Evolutionary conservation across 1,140 invertebrate genomes (phyloP).

Genomic region (Drosophila guanche): DNA sequence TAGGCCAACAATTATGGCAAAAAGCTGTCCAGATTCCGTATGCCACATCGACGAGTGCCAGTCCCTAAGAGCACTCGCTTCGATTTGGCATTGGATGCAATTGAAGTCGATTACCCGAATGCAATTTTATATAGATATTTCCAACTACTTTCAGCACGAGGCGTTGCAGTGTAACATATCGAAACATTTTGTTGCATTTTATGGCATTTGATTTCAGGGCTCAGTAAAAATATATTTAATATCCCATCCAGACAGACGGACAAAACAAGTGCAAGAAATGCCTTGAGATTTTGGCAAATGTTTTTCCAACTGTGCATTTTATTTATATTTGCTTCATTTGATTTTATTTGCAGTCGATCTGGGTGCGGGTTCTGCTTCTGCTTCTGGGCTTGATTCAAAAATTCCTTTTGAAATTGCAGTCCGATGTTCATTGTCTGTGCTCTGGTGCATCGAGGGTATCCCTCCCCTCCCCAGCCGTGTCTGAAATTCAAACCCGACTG

Average conservation of each 20-base stretch:
- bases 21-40: constrained; percentile 1
- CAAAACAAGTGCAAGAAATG: too few relatives aligned
- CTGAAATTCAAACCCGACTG: too few relatives aligned
- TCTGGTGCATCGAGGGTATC: too few relatives aligned
- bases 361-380: constrained; percentile 21
- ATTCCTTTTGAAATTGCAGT: constrained; percentile 42
- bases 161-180: constrained; percentile 13
- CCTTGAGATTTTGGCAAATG: constrained; percentile 15
- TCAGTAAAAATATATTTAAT: neutral
- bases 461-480: too few relatives aligned
- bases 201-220: constrained; percentile 51
- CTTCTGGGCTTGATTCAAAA: constrained; percentile 18
- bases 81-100: neutral
- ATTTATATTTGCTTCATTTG: constrained; percentile 67
- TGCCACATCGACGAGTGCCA: too few relatives aligned
- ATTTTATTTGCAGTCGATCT: constrained; percentile 24
- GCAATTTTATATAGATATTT: too few relatives aligned
- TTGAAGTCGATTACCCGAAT: constrained; percentile 12
- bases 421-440: too few relatives aligned
- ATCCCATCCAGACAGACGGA: neutral
- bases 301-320: constrained; percentile 52
- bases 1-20: constrained; percentile 28
- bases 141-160: too few relatives aligned
- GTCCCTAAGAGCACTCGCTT: neutral
- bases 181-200: constrained; percentile 26